phyloP scores from a whole-genome alignment of 2,888 invertebrate genomes.

The Frankliniella intonsa region DNA sequence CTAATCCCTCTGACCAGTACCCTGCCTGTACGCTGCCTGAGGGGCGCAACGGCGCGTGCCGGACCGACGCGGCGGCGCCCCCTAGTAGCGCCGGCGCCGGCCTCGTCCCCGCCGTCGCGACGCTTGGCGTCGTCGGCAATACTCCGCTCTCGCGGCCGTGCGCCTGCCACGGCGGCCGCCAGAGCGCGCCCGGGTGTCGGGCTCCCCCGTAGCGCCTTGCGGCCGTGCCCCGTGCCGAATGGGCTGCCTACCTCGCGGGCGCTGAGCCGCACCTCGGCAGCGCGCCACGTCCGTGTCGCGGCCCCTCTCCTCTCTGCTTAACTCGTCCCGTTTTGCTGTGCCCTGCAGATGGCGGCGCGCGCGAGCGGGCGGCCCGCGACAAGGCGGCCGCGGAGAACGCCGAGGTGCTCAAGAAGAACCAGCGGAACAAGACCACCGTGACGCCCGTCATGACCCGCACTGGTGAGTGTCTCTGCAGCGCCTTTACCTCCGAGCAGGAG shows the following conservation, averaged over 20 bases:
- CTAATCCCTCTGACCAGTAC: too few species aligned
- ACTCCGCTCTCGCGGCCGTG: neutral
- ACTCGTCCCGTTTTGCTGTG: neutral
- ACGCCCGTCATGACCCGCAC: neutral
- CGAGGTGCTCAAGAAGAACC: constrained; percentile 14
- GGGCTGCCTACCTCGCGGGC: neutral
- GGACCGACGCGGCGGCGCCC: too few species aligned
- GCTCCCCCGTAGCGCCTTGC: neutral
- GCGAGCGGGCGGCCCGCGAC: neutral
- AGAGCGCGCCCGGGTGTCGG: neutral
- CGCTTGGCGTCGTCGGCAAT: neutral
- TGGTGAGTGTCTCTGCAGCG: neutral
- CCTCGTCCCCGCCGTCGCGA: too few species aligned
- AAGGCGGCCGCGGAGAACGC: neutral
- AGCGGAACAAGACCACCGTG: constrained; percentile 12
- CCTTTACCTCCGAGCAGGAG: too few species aligned
- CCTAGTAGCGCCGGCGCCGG: too few species aligned
- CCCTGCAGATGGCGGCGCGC: neutral
- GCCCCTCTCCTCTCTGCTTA: too few species aligned
- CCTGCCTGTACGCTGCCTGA: too few species aligned
- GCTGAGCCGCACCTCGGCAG: neutral
- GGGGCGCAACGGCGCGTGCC: too few species aligned
- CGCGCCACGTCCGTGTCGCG: too few species aligned
- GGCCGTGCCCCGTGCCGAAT: neutral
- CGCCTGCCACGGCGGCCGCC: neutral